Conservation (phyloP, 2,888 invertebrate genomes). For the Drepanosiphum platanoidis region DNA sequence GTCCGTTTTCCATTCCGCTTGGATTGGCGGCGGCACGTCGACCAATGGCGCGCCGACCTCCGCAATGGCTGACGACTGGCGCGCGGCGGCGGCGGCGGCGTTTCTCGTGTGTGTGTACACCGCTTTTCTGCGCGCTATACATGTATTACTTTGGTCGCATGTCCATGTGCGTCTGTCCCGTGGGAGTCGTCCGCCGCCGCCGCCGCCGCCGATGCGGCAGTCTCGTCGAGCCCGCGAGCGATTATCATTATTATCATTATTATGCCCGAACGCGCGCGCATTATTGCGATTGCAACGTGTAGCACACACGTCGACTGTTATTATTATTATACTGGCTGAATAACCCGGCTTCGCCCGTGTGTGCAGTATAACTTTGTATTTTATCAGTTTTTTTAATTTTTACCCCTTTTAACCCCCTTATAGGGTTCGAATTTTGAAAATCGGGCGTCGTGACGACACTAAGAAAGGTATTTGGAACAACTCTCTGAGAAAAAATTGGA, state of each 20-base stretch:
- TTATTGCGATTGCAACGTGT: conserved; percentile 9
- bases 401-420: too few relatives aligned
- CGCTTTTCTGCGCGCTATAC: background rate
- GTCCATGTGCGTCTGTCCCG: background rate
- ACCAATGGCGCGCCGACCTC: conserved; percentile 54
- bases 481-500: too few relatives aligned
- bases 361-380: too few relatives aligned
- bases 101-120: background rate
- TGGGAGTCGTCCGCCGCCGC: conserved; percentile 4
- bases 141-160: background rate
- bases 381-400: too few relatives aligned
- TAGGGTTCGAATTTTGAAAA: too few relatives aligned
- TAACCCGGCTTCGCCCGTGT: too few relatives aligned
- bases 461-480: too few relatives aligned
- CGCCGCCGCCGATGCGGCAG: background rate
- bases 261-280: background rate
- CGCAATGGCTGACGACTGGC: conserved; percentile 58
- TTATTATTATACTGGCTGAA: too few relatives aligned
- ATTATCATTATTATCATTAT: background rate
- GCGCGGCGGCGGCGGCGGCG: background rate
- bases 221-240: conserved; percentile 6
- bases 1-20: conserved; percentile 53
- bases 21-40: conserved; percentile 54
- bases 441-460: too few relatives aligned
- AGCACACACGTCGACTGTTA: background rate